A percentile compares a stretch with the other conserved stretches of the same genome.
These are phyloP conservation scores for Ips nitidus DNA, from an alignment of 1,140 invertebrate genomes.

Conservation along the genomic window DNA sequence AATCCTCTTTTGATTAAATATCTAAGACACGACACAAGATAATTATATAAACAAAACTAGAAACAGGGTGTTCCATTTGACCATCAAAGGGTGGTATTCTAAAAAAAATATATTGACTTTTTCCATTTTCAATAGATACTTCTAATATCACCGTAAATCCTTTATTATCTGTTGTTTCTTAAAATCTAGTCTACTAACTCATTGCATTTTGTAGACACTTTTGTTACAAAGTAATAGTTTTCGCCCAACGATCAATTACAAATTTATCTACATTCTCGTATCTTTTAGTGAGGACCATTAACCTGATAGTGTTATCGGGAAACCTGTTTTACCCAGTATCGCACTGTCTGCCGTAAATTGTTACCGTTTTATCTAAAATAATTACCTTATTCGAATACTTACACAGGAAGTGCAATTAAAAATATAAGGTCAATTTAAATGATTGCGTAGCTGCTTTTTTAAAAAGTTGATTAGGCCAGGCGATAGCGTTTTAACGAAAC, in stretches of 20 bases:
- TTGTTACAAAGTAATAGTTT: slow-evolving; percentile 16
- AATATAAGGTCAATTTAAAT: slow-evolving; percentile 23
- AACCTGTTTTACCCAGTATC: slow-evolving; percentile 33
- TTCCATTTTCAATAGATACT: too few relatives aligned
- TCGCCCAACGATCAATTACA: slow-evolving; percentile 15
- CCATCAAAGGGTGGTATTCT: too few relatives aligned
- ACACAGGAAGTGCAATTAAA: slow-evolving; percentile 34
- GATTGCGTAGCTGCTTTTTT: slow-evolving; percentile 4
- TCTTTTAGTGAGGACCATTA: slow-evolving; percentile 25
- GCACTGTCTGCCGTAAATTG: slow-evolving; percentile 29
- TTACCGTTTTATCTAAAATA: slow-evolving; percentile 31
- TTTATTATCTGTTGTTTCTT: too few relatives aligned
- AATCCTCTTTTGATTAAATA: too few relatives aligned
- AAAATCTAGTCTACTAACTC: too few relatives aligned
- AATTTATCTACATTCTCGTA: slow-evolving; percentile 19
- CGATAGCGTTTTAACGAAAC: too few relatives aligned
- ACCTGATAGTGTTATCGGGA: slow-evolving; percentile 30
- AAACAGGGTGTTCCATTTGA: too few relatives aligned
- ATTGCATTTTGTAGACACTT: background rate
- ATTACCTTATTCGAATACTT: slow-evolving; percentile 11
- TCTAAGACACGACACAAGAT: too few relatives aligned
- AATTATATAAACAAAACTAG: too few relatives aligned
- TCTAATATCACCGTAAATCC: too few relatives aligned
- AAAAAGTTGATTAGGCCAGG: background rate
- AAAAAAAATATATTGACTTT: too few relatives aligned